phyloP scores from a whole-genome alignment of 2,113 vertebrate species.

The Salvelinus namaycush region DNA sequence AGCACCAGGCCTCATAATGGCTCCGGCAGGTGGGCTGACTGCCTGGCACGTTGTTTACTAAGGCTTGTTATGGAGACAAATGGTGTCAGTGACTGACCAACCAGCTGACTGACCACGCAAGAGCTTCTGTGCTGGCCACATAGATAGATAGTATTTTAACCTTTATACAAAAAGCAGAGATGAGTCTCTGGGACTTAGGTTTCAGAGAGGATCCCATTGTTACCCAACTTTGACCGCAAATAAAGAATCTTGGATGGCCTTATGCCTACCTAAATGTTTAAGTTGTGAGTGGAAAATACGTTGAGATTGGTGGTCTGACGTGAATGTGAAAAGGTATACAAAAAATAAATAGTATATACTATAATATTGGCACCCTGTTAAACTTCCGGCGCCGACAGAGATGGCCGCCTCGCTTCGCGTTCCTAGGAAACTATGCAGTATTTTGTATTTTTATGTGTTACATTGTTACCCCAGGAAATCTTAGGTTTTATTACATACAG shows the following conservation, averaged over 20 bases:
- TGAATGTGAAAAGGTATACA: neutral
- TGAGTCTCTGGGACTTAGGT: neutral
- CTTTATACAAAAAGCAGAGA: conserved; percentile 40
- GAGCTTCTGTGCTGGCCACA: conserved; percentile 36
- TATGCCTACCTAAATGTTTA: too few relatives aligned
- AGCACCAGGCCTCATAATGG: conserved; percentile 47
- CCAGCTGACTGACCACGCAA: neutral
- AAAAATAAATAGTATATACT: neutral
- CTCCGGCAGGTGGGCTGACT: conserved; percentile 72
- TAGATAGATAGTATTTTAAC: conserved; percentile 60
- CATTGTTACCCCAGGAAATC: too few relatives aligned
- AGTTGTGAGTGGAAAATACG: too few relatives aligned
- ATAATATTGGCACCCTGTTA: neutral
- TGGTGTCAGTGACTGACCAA: conserved; percentile 62
- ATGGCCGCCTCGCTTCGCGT: too few relatives aligned
- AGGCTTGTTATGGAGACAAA: conserved; percentile 77
- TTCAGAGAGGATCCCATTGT: neutral
- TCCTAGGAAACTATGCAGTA: too few relatives aligned
- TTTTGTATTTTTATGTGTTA: too few relatives aligned
- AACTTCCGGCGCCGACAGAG: too few relatives aligned
- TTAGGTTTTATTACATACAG: too few relatives aligned
- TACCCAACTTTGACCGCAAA: neutral
- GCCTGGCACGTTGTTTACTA: conserved; percentile 55
- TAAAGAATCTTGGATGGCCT: too few relatives aligned
- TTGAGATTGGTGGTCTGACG: neutral